Base-by-base conservation (phyloP, 2,797 vertebrate species). In the Anomalospiza imberbis region DNA sequence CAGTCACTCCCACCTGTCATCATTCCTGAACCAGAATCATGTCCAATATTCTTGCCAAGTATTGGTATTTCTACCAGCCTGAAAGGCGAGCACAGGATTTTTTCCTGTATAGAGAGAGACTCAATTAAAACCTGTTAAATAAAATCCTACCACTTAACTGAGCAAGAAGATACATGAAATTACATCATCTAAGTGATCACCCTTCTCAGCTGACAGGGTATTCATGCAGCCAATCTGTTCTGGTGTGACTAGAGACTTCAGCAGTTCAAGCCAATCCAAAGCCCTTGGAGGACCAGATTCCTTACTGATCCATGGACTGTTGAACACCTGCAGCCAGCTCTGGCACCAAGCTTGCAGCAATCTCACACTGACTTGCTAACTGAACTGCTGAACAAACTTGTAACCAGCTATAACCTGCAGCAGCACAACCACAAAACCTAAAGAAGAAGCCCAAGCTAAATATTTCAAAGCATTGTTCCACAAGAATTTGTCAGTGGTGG, bases 401-500 rank as follows among this genome's bases (percentile, higher is more conserved):
- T 44, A 91, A 85, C 94, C 45, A 83, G 84, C 85, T 76, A 21
- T 7, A 85, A 91, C 87, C 72, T 88, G 89, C 78, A 91, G 53
- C 4, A 91, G 68, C 2, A 5, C 61, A 85, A 45, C 75, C 81
- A 92, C 75, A 91, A 80, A 93, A 63, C 18, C 55, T 67, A 42
- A 73, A 85, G 63, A 40, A 72, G 91, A 92, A 92, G 34, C 31
- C 67, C 36, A 13, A 45, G 55, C 48, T 85, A 51, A 8, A 28
- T 14, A 89, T 85, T 89, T 89, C 89, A 92, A 93, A 92, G 94
- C 61, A 80, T 32, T 74, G 68, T 61, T 96, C 74, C 48, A 31
- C 63, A 89, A 74, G 78, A 95, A 94, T 96, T 85, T 89, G 84
- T 77, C 78, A 82, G 91, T 71, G 85, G 38, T 57, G 42, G 53